These are phyloP conservation scores for Vandiemenella viatica DNA, from an alignment of 2,888 invertebrate species.

Conservation along the genomic window DNA sequence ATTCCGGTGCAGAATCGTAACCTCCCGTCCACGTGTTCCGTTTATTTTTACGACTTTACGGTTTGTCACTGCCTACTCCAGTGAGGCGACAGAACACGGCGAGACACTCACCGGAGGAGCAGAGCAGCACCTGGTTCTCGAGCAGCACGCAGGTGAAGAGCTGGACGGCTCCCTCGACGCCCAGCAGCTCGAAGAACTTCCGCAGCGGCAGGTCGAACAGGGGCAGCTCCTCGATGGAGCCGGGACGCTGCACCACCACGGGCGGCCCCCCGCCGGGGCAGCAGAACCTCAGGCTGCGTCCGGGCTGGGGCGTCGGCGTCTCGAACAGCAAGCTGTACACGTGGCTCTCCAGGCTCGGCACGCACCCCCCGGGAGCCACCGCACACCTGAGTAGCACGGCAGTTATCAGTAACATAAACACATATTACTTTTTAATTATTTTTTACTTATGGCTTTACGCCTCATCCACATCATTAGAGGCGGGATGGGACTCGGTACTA, in stretches of 20 bases:
- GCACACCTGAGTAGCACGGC: conserved; percentile 3
- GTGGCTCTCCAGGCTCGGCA: conserved; percentile 75
- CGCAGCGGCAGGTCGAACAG: conserved; percentile 85
- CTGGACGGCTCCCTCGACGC: conserved; percentile 83
- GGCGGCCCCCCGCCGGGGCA: conserved; percentile 23
- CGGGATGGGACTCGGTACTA: too few relatives aligned
- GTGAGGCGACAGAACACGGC: too few relatives aligned
- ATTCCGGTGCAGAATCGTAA: too few relatives aligned
- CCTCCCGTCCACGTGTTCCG: too few relatives aligned
- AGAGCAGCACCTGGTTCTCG: conserved; percentile 90
- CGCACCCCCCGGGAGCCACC: conserved; percentile 31
- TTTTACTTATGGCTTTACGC: too few relatives aligned
- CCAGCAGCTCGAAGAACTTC: conserved; percentile 73
- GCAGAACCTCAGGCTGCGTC: conserved; percentile 39
- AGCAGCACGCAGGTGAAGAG: conserved; percentile 87
- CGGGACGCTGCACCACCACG: conserved; percentile 58
- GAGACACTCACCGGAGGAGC: conserved; percentile 63
- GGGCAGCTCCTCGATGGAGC: conserved; percentile 70
- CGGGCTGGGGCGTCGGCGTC: conserved; percentile 77
- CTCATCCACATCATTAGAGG: too few relatives aligned
- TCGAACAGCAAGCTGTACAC: conserved; percentile 92
- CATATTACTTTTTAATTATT: too few relatives aligned
- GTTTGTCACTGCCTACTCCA: too few relatives aligned
- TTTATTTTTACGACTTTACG: too few relatives aligned
- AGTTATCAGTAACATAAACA: too few relatives aligned